Conservation (phyloP, 2,797 vertebrate genomes). For the Eupleurogrammus muticus region DNA sequence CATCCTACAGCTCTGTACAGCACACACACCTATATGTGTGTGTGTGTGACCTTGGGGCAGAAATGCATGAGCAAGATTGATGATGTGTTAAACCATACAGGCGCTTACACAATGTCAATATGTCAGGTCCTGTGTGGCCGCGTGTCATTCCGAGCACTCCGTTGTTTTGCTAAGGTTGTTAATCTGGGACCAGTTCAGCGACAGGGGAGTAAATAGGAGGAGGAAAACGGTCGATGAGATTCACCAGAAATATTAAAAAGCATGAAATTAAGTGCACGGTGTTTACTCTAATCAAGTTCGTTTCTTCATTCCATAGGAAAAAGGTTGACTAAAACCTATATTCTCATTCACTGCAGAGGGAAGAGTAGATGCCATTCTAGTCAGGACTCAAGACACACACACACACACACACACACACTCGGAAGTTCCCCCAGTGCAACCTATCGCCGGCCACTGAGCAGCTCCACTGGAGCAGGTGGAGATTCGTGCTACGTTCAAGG, state of each 20-base stretch:
- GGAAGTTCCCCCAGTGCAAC: constrained; percentile 59
- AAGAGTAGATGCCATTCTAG: constrained; percentile 27
- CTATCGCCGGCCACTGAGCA: constrained; percentile 59
- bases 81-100: constrained; percentile 57
- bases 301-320: background rate
- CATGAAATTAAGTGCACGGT: background rate
- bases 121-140: constrained; percentile 42
- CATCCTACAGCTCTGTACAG: constrained; percentile 43
- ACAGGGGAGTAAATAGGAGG: background rate
- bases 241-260: background rate
- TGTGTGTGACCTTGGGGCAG: constrained; percentile 65
- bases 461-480: constrained; percentile 68
- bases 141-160: constrained; percentile 44
- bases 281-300: background rate
- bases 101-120: constrained; percentile 33
- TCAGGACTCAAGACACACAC: constrained; percentile 17
- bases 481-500: constrained; percentile 69
- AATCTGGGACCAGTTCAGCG: constrained; percentile 6
- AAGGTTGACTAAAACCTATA: constrained; percentile 4
- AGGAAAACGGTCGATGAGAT: background rate
- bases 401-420: constrained; percentile 27
- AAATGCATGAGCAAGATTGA: constrained; percentile 55
- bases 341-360: constrained; percentile 34
- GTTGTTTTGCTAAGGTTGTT: constrained; percentile 40
- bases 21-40: background rate